phyloP scores from a whole-genome alignment of 1,140 invertebrate genomes.

The Varroa destructor region DNA sequence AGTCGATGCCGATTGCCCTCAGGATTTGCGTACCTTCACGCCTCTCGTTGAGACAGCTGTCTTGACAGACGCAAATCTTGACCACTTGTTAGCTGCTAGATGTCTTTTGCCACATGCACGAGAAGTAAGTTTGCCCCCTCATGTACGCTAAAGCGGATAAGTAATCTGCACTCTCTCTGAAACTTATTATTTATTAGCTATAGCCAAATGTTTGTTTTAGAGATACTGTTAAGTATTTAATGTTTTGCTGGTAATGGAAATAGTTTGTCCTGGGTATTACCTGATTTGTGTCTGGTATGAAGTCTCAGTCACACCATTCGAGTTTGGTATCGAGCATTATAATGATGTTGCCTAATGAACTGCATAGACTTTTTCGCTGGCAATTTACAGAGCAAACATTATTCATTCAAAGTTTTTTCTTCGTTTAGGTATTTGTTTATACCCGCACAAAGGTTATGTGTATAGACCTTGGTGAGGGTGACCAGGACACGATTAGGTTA shows the following conservation, averaged over 20 bases:
- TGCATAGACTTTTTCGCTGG: no score
- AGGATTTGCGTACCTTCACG: neutral
- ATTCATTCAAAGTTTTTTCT: no score
- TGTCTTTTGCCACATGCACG: constrained; percentile 17
- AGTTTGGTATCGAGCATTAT: no score
- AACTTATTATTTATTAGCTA: neutral
- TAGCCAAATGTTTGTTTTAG: no score
- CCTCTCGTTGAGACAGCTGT: neutral
- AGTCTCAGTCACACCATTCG: no score
- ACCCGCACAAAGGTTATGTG: constrained; percentile 8
- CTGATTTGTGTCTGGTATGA: no score
- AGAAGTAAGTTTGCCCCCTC: neutral
- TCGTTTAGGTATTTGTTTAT: constrained; percentile 6
- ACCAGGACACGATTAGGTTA: constrained; percentile 1
- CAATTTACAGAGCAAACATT: no score
- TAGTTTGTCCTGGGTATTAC: no score
- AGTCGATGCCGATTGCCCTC: neutral
- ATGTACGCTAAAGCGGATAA: neutral
- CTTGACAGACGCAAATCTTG: neutral
- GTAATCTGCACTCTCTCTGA: neutral
- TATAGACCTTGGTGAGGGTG: constrained; percentile 2
- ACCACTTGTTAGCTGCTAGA: neutral
- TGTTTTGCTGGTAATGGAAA: no score
- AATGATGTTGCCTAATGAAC: no score
- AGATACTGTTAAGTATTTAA: no score